Evolutionary conservation across 2,113 vertebrate species (phyloP).

Genomic region (Anarhynchus alexandrinus): DNA sequence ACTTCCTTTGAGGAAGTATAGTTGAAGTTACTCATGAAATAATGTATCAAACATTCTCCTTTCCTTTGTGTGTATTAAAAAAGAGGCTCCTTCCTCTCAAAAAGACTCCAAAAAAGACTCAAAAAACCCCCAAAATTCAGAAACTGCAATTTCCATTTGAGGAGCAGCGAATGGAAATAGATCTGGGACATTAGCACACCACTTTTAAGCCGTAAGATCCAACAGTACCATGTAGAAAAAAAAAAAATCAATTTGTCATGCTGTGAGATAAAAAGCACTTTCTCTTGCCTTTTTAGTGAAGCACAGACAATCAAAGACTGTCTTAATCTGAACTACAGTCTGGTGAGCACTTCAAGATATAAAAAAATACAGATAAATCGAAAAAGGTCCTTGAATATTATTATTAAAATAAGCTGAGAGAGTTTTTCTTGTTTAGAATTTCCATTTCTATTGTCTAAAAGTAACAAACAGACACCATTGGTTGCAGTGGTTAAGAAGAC

Average conservation of each 20-base stretch:
- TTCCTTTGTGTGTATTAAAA: neutral
- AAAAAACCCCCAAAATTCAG: neutral
- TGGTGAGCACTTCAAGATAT: neutral
- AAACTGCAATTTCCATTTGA: neutral
- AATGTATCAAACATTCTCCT: neutral
- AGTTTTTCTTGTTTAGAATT: neutral
- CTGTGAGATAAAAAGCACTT: constrained; percentile 15
- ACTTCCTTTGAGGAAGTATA: neutral
- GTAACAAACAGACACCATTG: neutral
- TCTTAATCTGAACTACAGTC: neutral
- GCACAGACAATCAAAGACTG: neutral
- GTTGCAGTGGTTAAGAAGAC: neutral
- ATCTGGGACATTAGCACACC: neutral
- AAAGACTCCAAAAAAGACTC: neutral
- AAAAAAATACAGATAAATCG: neutral
- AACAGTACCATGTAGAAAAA: neutral
- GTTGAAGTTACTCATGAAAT: neutral
- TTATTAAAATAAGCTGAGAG: neutral
- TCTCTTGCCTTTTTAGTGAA: neutral
- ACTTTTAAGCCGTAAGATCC: constrained; percentile 8
- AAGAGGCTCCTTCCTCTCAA: neutral
- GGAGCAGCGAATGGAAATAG: neutral
- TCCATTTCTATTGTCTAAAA: neutral
- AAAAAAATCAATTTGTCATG: constrained; percentile 3
- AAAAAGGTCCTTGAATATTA: neutral